Percentiles rank a stretch among this genome's conserved stretches.
phyloP scores from a whole-genome alignment of 2,113 vertebrate genomes.

The Coturnix japonica region DNA sequence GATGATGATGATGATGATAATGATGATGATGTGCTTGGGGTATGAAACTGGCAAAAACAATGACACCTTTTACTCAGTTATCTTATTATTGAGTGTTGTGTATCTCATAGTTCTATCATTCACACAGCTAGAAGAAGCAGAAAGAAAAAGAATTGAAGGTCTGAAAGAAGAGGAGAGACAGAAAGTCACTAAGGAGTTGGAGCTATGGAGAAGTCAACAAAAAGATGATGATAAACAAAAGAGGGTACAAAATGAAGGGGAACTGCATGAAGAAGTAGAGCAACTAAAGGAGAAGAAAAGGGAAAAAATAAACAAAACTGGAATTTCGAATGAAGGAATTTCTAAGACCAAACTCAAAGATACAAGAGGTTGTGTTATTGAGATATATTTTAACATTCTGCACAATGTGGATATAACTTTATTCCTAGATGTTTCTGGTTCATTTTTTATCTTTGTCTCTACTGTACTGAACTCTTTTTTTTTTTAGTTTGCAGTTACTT shows the following conservation, averaged over 20 bases:
- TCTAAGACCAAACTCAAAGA: not conserved
- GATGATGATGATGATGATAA: not conserved
- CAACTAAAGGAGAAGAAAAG: conserved; percentile 38
- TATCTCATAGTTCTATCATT: conserved; percentile 9
- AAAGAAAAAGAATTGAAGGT: conserved; percentile 84
- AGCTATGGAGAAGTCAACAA: conserved; percentile 82
- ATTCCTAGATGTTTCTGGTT: not conserved
- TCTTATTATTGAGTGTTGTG: not conserved
- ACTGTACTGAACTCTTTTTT: not conserved
- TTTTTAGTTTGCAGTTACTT: not conserved
- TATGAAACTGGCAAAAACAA: not conserved
- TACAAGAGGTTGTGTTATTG: conserved; percentile 58
- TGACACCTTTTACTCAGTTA: not conserved
- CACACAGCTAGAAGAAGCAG: conserved; percentile 88
- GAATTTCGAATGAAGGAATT: not conserved
- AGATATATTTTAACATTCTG: not conserved
- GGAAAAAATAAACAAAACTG: not conserved
- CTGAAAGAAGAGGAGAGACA: conserved; percentile 84
- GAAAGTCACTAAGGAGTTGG: conserved; percentile 83
- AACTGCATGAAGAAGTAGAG: not conserved
- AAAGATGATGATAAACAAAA: conserved; percentile 66
- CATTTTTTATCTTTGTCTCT: not conserved
- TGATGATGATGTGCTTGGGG: not conserved
- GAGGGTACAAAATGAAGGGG: not conserved
- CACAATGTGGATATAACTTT: not conserved